These are phyloP conservation scores for Leptinotarsa texana DNA, from an alignment of 1,140 invertebrate genomes.

Conservation along the genomic window DNA sequence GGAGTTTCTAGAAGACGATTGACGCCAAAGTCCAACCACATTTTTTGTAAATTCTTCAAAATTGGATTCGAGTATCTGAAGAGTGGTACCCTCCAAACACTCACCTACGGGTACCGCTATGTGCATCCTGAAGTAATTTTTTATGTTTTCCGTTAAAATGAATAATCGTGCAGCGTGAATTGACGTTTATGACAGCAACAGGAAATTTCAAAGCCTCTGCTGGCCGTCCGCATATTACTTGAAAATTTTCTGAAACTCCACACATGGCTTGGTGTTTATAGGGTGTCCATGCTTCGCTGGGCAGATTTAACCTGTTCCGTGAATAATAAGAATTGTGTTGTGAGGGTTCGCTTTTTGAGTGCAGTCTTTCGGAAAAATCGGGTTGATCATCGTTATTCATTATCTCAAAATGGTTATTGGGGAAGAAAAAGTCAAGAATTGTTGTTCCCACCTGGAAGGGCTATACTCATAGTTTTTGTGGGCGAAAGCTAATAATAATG, in stretches of 20 bases:
- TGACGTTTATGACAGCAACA: slow-evolving; percentile 28
- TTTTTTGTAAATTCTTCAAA: background rate
- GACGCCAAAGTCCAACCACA: too few species aligned
- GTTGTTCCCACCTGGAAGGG: background rate
- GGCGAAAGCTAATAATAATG: background rate
- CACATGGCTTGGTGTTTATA: slow-evolving; percentile 23
- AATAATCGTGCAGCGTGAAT: slow-evolving; percentile 25
- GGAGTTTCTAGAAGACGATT: too few species aligned
- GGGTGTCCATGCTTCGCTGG: slow-evolving; percentile 11
- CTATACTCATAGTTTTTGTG: background rate
- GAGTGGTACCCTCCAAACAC: background rate
- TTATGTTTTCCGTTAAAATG: slow-evolving; percentile 26
- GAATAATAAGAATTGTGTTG: background rate
- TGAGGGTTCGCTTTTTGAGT: background rate
- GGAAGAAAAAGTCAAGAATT: background rate
- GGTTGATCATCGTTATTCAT: background rate
- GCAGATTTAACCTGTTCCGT: slow-evolving; percentile 5
- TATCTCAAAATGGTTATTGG: background rate
- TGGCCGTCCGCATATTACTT: slow-evolving; percentile 1
- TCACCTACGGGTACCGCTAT: background rate
- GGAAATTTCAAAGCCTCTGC: slow-evolving; percentile 25
- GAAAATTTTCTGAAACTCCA: slow-evolving; percentile 6
- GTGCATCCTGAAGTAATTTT: slow-evolving; percentile 7
- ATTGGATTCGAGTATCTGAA: background rate
- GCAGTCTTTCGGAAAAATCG: too few species aligned